phyloP scores from a whole-genome alignment of 2,888 invertebrate species.

The Asteroscopus sphinx region DNA sequence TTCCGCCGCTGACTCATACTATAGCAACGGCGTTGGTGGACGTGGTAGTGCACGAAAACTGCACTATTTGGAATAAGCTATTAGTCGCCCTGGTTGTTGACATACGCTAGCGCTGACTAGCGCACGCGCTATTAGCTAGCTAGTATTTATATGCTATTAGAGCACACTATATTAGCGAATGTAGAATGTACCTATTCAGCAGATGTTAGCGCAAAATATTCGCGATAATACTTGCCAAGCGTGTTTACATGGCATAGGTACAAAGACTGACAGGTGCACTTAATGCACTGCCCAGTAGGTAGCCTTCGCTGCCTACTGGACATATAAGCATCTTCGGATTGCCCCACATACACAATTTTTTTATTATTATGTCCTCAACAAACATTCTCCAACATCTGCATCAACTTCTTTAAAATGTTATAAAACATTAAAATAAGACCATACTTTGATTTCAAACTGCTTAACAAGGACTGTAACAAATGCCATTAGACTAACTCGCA shows the following conservation, averaged over 20 bases:
- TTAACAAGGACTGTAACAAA: not conserved
- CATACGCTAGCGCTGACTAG: slow-evolving; percentile 5
- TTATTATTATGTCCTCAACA: no score
- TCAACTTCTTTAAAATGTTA: no score
- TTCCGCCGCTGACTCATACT: slow-evolving; percentile 1
- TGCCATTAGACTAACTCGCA: no score
- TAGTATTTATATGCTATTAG: no score
- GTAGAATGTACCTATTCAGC: slow-evolving; percentile 9
- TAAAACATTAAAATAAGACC: not conserved
- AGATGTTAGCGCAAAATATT: slow-evolving; percentile 5
- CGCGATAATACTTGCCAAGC: slow-evolving; percentile 4
- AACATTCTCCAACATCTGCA: no score
- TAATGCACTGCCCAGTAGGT: no score
- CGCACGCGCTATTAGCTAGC: not conserved
- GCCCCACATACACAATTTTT: no score
- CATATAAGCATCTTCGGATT: no score
- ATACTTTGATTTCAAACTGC: not conserved
- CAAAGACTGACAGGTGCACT: no score
- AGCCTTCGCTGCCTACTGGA: no score
- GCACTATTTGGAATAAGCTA: slow-evolving; percentile 9
- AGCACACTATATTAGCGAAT: slow-evolving; percentile 20
- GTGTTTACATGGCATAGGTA: slow-evolving; percentile 5
- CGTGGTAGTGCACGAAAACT: slow-evolving; percentile 6
- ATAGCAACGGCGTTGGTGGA: no score
- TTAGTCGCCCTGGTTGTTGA: slow-evolving; percentile 4